phyloP scores from a whole-genome alignment of 2,888 invertebrate genomes.

The Oxytorus armatus region DNA sequence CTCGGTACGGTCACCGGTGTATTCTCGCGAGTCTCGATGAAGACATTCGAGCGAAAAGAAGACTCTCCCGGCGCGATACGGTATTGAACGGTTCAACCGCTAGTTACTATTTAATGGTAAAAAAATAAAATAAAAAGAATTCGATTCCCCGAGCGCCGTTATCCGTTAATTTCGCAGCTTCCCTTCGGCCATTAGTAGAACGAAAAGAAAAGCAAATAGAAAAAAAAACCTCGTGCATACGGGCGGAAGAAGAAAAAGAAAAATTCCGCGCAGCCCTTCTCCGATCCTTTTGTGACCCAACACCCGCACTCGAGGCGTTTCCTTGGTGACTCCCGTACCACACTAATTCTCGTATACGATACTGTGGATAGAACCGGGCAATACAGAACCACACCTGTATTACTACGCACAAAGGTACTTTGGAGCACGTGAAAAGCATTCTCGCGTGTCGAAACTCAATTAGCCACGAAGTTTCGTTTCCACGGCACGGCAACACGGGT shows the following conservation, averaged over 20 bases:
- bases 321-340: slow-evolving; percentile 51
- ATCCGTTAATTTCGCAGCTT: slow-evolving; percentile 26
- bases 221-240: slow-evolving; percentile 17
- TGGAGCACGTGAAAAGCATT: slow-evolving; percentile 69
- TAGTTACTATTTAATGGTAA: background rate
- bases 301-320: slow-evolving; percentile 52
- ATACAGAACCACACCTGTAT: slow-evolving; percentile 74
- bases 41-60: slow-evolving; percentile 74
- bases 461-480: slow-evolving; percentile 80
- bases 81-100: background rate
- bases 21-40: slow-evolving; percentile 75
- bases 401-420: slow-evolving; percentile 50
- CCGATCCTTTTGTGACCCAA: slow-evolving; percentile 25
- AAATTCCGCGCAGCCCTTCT: slow-evolving; percentile 30
- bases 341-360: slow-evolving; percentile 30
- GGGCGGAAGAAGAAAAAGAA: slow-evolving; percentile 52
- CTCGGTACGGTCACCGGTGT: slow-evolving; percentile 72
- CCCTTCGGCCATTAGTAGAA: background rate
- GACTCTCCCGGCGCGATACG: background rate
- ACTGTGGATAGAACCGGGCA: slow-evolving; percentile 7
- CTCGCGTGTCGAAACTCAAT: slow-evolving; percentile 79
- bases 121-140: background rate
- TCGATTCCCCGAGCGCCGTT: slow-evolving; percentile 10
- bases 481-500: slow-evolving; percentile 67
- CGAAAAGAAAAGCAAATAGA: background rate